phyloP scores from a whole-genome alignment of 2,888 invertebrate genomes.

The Phalangium opilio region DNA sequence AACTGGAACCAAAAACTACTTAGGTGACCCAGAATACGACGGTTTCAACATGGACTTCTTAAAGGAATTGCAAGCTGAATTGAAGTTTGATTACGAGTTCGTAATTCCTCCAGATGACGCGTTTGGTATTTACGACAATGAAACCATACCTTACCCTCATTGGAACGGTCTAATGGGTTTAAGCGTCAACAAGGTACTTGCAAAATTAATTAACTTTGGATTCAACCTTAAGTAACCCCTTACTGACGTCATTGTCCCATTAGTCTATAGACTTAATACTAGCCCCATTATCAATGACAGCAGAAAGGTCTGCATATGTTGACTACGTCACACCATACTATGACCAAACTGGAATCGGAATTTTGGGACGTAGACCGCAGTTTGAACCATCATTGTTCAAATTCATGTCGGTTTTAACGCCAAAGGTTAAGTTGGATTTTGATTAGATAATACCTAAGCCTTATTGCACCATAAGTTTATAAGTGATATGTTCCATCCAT shows the following conservation, averaged over 20 bases:
- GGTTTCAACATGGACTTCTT: constrained; percentile 78
- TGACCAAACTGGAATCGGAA: constrained; percentile 78
- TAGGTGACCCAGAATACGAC: constrained; percentile 17
- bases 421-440: constrained; percentile 41
- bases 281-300: constrained; percentile 72
- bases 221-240: too few species aligned
- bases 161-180: constrained; percentile 68
- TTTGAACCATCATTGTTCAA: constrained; percentile 71
- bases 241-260: too few species aligned
- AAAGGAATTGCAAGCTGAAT: constrained; percentile 46
- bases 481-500: too few species aligned
- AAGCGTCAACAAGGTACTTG: not conserved
- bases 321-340: constrained; percentile 84
- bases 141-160: constrained; percentile 37
- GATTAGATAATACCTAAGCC: too few species aligned
- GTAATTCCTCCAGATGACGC: constrained; percentile 44
- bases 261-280: constrained; percentile 65
- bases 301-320: constrained; percentile 73
- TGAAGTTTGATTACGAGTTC: constrained; percentile 67
- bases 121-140: constrained; percentile 48
- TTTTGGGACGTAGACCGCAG: constrained; percentile 68
- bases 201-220: not conserved
- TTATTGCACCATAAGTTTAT: too few species aligned
- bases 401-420: constrained; percentile 76
- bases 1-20: constrained; percentile 8